phyloP scores from a whole-genome alignment of 2,113 vertebrate species.

The Puntigrus tetrazona region DNA sequence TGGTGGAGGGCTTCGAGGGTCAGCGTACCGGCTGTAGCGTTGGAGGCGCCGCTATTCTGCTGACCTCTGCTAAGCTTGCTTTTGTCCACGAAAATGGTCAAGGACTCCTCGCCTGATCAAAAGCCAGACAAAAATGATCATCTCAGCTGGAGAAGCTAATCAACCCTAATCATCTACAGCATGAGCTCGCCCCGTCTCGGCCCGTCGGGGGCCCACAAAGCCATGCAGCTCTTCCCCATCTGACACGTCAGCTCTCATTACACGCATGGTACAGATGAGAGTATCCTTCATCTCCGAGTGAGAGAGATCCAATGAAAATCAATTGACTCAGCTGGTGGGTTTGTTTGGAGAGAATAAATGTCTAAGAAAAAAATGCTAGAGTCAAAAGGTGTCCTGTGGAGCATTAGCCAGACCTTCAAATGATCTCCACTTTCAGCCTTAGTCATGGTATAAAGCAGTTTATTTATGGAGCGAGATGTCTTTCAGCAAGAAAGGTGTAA shows the following conservation, averaged over 20 bases:
- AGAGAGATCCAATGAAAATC: slow-evolving; percentile 34
- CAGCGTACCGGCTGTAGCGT: slow-evolving; percentile 63
- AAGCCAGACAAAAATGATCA: slow-evolving; percentile 63
- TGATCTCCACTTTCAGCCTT: slow-evolving; percentile 25
- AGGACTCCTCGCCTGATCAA: slow-evolving; percentile 78
- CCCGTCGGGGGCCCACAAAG: slow-evolving; percentile 34
- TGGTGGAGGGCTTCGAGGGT: slow-evolving; percentile 80
- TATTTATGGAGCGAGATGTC: slow-evolving; percentile 48
- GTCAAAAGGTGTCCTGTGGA: slow-evolving; percentile 30
- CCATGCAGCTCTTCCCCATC: slow-evolving; percentile 14
- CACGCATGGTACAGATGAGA: slow-evolving; percentile 11
- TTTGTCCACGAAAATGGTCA: slow-evolving; percentile 84
- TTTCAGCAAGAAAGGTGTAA: slow-evolving; percentile 18
- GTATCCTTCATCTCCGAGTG: slow-evolving; percentile 26
- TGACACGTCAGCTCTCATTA: slow-evolving; percentile 34
- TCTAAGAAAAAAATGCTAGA: slow-evolving; percentile 34
- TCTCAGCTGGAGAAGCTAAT: slow-evolving; percentile 61
- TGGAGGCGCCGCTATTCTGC: slow-evolving; percentile 64
- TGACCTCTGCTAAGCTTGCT: slow-evolving; percentile 72
- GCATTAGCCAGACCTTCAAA: slow-evolving; percentile 43
- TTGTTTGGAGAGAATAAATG: slow-evolving; percentile 39
- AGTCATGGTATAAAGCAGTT: slow-evolving; percentile 34
- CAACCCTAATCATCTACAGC: slow-evolving; percentile 64
- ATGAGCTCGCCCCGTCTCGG: slow-evolving; percentile 59
- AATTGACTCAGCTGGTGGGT: slow-evolving; percentile 35